Evolutionary conservation across 1,140 invertebrate genomes (phyloP).

Genomic region (Globodera rostochiensis): DNA sequence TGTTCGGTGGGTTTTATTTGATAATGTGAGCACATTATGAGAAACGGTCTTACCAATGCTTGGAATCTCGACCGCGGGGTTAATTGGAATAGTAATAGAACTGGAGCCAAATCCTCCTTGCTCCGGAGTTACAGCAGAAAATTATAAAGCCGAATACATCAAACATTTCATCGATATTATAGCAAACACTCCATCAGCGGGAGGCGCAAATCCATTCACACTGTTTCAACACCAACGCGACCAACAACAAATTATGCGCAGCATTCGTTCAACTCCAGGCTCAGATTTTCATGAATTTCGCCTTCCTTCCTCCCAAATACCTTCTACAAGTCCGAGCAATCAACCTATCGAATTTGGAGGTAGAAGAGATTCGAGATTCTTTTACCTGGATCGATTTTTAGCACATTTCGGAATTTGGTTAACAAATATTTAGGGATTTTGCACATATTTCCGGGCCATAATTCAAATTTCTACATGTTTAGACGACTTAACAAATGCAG

Average conservation of each 20-base stretch:
- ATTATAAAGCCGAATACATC: background rate
- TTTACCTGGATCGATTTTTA: background rate
- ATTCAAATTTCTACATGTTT: slow-evolving; percentile 13
- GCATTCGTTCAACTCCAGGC: slow-evolving; percentile 14
- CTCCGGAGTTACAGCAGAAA: background rate
- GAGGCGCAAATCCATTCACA: slow-evolving; percentile 13
- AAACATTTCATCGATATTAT: no score
- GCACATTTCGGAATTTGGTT: no score
- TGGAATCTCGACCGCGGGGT: no score
- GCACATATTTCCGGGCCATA: no score
- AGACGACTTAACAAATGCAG: slow-evolving; percentile 44
- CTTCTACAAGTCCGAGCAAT: slow-evolving; percentile 10
- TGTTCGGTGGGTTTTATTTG: background rate
- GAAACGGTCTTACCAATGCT: no score
- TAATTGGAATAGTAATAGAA: background rate
- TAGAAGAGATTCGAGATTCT: background rate
- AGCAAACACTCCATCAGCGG: background rate
- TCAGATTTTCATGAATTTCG: slow-evolving; percentile 18
- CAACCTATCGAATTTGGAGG: slow-evolving; percentile 24
- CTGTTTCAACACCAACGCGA: slow-evolving; percentile 19
- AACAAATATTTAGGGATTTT: no score
- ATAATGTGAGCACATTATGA: no score
- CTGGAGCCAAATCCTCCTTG: background rate
- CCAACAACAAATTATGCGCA: slow-evolving; percentile 23
- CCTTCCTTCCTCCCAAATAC: slow-evolving; percentile 6